These are phyloP conservation scores for Pachypanchax playfairii DNA, from an alignment of 2,113 vertebrate species.

Conservation along the genomic window DNA sequence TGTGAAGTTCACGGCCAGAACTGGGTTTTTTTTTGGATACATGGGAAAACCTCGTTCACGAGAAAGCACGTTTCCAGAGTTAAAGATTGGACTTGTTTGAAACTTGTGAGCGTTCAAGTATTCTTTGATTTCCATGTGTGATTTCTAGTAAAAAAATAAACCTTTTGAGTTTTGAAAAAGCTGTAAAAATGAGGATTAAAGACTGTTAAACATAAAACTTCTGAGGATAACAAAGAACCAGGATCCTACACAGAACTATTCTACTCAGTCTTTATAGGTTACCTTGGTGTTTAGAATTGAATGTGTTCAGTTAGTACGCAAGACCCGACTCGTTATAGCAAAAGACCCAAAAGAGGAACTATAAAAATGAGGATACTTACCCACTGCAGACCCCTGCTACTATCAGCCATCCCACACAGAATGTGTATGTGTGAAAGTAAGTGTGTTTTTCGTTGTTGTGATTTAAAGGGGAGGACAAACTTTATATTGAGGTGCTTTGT, in stretches of 20 bases:
- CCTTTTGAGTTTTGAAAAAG: conserved; percentile 2
- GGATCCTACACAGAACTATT: not conserved
- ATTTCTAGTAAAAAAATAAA: conserved; percentile 1
- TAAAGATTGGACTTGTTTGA: not conserved
- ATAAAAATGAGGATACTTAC: conserved; percentile 70
- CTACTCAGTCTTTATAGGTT: not conserved
- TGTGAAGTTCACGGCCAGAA: not conserved
- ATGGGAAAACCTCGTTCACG: not conserved
- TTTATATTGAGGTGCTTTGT: conserved; percentile 28
- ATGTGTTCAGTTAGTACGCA: not conserved
- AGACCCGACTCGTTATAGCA: conserved; percentile 16
- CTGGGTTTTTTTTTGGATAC: not conserved
- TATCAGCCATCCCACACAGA: conserved; percentile 36
- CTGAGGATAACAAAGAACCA: not conserved
- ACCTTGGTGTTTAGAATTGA: conserved; percentile 6
- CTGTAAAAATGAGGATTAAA: not conserved
- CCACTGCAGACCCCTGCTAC: conserved; percentile 61
- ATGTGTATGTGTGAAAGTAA: not conserved
- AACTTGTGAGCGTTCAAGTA: not conserved
- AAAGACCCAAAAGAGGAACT: conserved; percentile 25
- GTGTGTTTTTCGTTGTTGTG: conserved; percentile 10
- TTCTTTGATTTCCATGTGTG: not conserved
- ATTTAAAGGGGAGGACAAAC: conserved; percentile 17
- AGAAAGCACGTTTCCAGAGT: not conserved
- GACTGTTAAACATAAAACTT: conserved; percentile 4